Conservation (phyloP, 2,888 invertebrate genomes). For the Phragmatobia fuliginosa region DNA sequence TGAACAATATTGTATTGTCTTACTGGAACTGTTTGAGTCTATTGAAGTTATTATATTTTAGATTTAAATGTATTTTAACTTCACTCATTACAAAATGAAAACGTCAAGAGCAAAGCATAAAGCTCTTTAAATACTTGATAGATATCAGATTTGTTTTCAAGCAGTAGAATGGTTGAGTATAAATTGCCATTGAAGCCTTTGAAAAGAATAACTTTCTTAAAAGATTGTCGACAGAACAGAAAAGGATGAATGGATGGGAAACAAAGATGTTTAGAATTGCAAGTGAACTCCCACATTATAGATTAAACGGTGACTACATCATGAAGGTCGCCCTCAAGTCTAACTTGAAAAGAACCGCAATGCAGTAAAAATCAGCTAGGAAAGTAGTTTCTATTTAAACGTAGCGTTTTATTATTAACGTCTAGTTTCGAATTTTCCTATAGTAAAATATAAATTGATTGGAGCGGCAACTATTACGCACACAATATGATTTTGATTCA, state of each 20-base stretch:
- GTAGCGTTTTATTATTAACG: neutral
- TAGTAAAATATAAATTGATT: slow-evolving; percentile 1
- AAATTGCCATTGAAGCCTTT: neutral
- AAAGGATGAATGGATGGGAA: neutral
- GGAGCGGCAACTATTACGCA: slow-evolving; percentile 12
- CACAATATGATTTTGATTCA: slow-evolving; percentile 35
- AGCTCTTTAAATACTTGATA: neutral
- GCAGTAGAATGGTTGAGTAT: neutral
- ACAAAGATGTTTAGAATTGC: neutral
- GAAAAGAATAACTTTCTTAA: neutral
- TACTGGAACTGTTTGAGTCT: slow-evolving; percentile 48
- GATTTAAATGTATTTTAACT: slow-evolving; percentile 2
- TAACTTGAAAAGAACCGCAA: neutral
- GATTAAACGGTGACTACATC: neutral
- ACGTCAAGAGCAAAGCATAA: slow-evolving; percentile 3
- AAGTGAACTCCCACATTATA: neutral
- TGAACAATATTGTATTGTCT: slow-evolving; percentile 57
- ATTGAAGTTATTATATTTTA: slow-evolving; percentile 11
- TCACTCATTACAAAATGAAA: slow-evolving; percentile 16
- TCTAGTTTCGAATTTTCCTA: neutral
- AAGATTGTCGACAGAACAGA: neutral
- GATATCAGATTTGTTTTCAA: neutral
- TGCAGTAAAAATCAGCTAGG: neutral
- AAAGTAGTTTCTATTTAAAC: neutral
- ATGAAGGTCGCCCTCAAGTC: neutral